These are phyloP conservation scores for Hormaphis cornu DNA, from an alignment of 1,140 invertebrate genomes.

Conservation along the genomic window DNA sequence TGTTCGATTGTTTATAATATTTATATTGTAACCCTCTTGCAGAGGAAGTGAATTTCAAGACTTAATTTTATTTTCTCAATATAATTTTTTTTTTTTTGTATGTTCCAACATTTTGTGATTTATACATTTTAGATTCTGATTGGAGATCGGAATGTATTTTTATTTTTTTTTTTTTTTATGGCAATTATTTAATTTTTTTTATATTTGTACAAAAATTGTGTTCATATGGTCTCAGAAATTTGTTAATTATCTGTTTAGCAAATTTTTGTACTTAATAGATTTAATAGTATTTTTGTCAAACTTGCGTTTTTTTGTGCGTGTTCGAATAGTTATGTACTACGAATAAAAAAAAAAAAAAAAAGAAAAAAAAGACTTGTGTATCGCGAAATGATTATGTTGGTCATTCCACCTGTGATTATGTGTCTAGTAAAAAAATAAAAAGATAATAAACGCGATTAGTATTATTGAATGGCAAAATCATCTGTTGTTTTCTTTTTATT, in stretches of 20 bases:
- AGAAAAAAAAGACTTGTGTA: background rate
- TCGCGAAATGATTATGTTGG: background rate
- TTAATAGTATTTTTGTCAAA: constrained; percentile 25
- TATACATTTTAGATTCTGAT: background rate
- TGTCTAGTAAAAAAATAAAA: constrained; percentile 7
- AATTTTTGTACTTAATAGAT: constrained; percentile 32
- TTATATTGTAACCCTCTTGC: constrained; percentile 12
- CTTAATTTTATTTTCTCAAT: no score
- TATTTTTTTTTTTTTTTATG: constrained; percentile 2
- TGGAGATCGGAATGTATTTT: no score
- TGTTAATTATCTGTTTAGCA: constrained; percentile 29
- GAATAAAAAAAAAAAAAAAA: background rate
- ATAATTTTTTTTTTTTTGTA: constrained; percentile 17
- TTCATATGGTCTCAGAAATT: constrained; percentile 31
- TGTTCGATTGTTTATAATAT: background rate
- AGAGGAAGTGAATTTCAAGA: constrained; percentile 26
- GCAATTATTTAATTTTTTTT: constrained; percentile 16
- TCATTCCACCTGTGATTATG: background rate
- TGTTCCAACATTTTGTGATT: constrained; percentile 30
- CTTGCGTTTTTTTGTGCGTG: no score
- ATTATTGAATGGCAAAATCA: constrained; percentile 1
- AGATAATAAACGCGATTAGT: constrained; percentile 13
- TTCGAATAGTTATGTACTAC: constrained; percentile 21
- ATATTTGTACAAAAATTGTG: constrained; percentile 32
- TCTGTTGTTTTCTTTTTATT: background rate